A percentile compares a stretch with the other conserved stretches of the same genome.
Evolutionary conservation across 1,140 invertebrate species (phyloP).

Genomic region (Pseudomyrmex sp.): DNA sequence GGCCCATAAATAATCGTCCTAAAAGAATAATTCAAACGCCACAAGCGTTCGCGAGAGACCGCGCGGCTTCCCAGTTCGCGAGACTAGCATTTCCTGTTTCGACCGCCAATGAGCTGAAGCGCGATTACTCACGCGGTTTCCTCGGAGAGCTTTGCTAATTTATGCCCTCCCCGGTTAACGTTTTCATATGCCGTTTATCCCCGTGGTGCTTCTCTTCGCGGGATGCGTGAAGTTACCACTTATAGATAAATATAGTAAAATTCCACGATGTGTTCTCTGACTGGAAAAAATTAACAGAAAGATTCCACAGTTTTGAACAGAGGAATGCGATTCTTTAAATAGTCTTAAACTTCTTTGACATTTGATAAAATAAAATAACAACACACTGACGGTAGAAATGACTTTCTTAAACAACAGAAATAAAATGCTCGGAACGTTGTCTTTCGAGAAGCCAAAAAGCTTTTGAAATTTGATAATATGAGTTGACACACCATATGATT

Average conservation of each 20-base stretch:
- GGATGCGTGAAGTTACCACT: background rate
- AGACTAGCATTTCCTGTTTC: slow-evolving; percentile 71
- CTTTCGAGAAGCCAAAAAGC: no score
- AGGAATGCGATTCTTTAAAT: no score
- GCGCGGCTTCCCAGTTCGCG: slow-evolving; percentile 11
- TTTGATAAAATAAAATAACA: no score
- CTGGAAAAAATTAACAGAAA: no score
- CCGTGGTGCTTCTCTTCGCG: background rate
- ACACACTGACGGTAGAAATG: no score
- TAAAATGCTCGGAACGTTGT: no score
- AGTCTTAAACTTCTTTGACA: no score
- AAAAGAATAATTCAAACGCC: slow-evolving; percentile 57
- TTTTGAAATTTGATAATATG: no score
- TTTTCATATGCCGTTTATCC: slow-evolving; percentile 50
- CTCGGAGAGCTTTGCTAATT: slow-evolving; percentile 52
- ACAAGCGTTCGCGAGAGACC: slow-evolving; percentile 33
- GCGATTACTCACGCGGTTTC: slow-evolving; percentile 60
- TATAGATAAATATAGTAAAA: background rate
- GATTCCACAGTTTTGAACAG: no score
- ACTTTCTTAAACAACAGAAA: no score
- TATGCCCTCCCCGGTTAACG: slow-evolving; percentile 42
- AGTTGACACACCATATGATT: no score
- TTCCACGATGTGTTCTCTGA: no score
- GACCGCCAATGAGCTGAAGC: slow-evolving; percentile 57
- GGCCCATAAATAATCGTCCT: slow-evolving; percentile 62